These are phyloP conservation scores for Drosophila rellima DNA, from an alignment of 2,888 invertebrate species.

Conservation along the genomic window DNA sequence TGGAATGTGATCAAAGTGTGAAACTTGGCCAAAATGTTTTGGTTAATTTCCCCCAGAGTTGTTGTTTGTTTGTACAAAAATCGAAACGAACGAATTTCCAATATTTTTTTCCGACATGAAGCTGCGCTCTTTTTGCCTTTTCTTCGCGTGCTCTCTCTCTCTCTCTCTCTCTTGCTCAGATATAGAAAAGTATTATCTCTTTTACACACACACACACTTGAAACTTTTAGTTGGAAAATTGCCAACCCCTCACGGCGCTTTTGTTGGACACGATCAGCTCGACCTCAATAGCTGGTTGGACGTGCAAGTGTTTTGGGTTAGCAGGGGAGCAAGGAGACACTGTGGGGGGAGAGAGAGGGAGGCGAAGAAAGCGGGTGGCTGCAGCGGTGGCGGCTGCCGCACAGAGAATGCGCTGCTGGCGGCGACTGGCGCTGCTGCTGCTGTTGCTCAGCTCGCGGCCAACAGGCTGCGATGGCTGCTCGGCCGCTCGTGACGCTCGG, in stretches of 20 bases:
- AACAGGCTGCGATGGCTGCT: conserved; percentile 80
- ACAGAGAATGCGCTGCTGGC: conserved; percentile 34
- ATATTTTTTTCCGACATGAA: conserved; percentile 50
- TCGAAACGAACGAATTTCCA: conserved; percentile 31
- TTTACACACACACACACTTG: conserved; percentile 28
- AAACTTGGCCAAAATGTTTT: conserved; percentile 62
- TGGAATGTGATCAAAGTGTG: conserved; percentile 47
- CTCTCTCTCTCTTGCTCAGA: conserved; percentile 2
- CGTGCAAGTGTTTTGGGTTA: neutral
- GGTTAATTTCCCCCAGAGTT: conserved; percentile 13
- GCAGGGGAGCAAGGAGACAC: neutral
- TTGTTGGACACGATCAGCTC: conserved; percentile 69
- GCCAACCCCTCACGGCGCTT: conserved; percentile 76
- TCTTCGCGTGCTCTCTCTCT: neutral
- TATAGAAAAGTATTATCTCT: conserved; percentile 9
- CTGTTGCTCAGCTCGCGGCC: conserved; percentile 69
- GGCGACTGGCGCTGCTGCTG: conserved; percentile 41
- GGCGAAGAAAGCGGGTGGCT: neutral
- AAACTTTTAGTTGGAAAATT: conserved; percentile 74
- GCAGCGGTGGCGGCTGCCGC: conserved; percentile 18
- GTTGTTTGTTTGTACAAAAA: conserved; percentile 27
- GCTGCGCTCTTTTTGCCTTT: conserved; percentile 60
- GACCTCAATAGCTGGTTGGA: conserved; percentile 62
- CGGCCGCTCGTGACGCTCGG: conserved; percentile 75
- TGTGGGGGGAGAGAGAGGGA: neutral